Evolutionary conservation across 2,797 vertebrate genomes (phyloP).

Genomic region (Okamejei kenojei): DNA sequence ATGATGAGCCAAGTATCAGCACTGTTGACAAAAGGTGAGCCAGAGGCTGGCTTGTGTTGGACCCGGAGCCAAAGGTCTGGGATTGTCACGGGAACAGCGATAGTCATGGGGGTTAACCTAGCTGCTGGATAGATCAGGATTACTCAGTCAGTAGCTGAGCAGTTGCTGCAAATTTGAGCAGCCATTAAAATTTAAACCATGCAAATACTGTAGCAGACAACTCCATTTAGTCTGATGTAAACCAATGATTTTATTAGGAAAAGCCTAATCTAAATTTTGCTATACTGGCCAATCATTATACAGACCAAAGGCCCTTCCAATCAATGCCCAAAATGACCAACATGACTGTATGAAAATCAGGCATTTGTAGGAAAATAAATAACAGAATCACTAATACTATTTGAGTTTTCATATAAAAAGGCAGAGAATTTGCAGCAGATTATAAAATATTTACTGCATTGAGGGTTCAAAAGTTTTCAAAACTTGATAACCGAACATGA

Average conservation of each 20-base stretch:
- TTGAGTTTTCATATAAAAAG: background rate
- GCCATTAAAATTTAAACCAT: background rate
- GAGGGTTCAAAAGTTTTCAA: too few relatives aligned
- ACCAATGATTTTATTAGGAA: background rate
- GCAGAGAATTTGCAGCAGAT: background rate
- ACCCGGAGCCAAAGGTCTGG: background rate
- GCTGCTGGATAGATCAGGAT: background rate
- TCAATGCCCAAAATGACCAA: background rate
- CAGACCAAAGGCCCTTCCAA: background rate
- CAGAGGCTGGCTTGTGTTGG: background rate
- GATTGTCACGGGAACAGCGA: constrained; percentile 15
- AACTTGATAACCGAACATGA: too few relatives aligned
- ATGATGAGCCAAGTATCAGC: constrained; percentile 23
- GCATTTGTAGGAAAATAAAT: background rate
- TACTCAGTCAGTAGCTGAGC: background rate
- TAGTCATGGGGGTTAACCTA: constrained; percentile 9
- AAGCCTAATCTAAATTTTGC: background rate
- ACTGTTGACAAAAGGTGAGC: constrained; percentile 25
- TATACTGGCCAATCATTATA: background rate
- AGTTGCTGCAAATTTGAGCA: background rate
- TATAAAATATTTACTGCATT: background rate
- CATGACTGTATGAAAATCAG: background rate
- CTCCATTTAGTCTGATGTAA: background rate
- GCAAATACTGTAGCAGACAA: constrained; percentile 16
- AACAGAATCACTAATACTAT: background rate